phyloP scores from a whole-genome alignment of 2,888 invertebrate species.

The Eupithecia subfuscata region DNA sequence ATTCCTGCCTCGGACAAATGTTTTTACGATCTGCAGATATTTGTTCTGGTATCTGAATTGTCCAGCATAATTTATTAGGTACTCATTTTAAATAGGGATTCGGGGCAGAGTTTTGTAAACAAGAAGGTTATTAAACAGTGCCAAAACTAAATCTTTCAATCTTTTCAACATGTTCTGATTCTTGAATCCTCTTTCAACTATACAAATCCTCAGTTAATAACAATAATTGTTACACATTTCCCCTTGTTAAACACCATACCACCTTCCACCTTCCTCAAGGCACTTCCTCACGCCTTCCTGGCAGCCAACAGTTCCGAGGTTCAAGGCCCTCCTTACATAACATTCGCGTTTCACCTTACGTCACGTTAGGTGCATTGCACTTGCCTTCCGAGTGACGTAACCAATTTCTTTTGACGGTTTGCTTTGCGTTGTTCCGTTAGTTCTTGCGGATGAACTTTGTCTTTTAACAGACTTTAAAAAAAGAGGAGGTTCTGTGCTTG shows the following conservation, averaged over 20 bases:
- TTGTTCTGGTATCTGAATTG: no score
- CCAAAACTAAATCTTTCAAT: no score
- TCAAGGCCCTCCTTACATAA: constrained; percentile 52
- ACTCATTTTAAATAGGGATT: no score
- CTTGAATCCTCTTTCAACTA: background rate
- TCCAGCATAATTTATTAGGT: no score
- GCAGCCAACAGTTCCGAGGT: constrained; percentile 43
- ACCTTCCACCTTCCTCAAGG: background rate
- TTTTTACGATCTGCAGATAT: no score
- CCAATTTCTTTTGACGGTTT: constrained; percentile 30
- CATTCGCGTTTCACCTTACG: constrained; percentile 47
- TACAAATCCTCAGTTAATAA: background rate
- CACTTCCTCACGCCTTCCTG: constrained; percentile 31
- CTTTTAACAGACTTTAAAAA: background rate
- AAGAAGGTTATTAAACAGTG: no score
- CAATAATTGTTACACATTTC: background rate
- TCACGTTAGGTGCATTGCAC: constrained; percentile 44
- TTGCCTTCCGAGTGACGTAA: constrained; percentile 37
- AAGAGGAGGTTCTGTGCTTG: no score
- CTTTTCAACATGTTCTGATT: background rate
- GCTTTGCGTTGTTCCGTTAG: constrained; percentile 24
- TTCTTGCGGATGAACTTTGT: constrained; percentile 3
- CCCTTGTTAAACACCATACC: background rate
- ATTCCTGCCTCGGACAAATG: no score
- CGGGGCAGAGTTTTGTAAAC: no score